phyloP scores from a whole-genome alignment of 2,113 vertebrate genomes.

The Stercorarius parasiticus region DNA sequence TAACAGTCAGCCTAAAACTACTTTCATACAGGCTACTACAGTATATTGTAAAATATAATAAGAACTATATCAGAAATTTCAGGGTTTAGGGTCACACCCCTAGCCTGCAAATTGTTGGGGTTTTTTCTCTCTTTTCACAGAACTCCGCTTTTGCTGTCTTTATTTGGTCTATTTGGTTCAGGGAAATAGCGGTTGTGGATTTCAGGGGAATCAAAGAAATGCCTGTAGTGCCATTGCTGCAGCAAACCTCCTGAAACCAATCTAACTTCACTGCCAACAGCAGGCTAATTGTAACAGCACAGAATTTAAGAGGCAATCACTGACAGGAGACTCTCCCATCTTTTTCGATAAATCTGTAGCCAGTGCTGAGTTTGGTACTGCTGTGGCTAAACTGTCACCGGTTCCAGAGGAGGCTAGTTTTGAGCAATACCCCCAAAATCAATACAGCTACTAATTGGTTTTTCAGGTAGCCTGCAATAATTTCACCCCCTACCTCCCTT shows the following conservation, averaged over 20 bases:
- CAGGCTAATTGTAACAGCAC: neutral
- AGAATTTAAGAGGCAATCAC: neutral
- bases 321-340: neutral
- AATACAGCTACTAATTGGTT: neutral
- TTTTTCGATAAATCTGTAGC: neutral
- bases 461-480: neutral
- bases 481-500: neutral
- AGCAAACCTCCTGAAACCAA: neutral
- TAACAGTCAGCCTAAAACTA: neutral
- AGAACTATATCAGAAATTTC: neutral
- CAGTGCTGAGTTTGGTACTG: neutral
- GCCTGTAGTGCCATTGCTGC: neutral
- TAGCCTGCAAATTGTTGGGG: neutral
- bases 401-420: neutral
- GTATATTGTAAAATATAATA: neutral
- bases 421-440: neutral
- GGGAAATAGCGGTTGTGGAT: neutral
- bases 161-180: neutral
- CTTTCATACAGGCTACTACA: neutral
- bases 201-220: neutral
- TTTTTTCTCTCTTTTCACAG: neutral
- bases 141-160: neutral
- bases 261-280: neutral
- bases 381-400: neutral
- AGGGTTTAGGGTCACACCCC: neutral